Conservation (phyloP, 2,888 invertebrate genomes). For the Diarsia mendica region DNA sequence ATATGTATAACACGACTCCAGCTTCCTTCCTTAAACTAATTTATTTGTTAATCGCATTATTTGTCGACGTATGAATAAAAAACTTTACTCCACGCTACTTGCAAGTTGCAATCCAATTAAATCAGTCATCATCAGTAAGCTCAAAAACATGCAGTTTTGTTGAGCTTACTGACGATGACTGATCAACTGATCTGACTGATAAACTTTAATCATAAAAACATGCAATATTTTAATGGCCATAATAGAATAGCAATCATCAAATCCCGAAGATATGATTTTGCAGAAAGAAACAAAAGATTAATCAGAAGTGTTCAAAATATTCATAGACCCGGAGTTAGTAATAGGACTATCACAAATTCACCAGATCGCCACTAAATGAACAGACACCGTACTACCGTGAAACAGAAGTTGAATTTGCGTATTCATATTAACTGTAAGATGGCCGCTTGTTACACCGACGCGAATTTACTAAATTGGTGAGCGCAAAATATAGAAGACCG, state of each 20-base stretch:
- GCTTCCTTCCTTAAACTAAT: neutral
- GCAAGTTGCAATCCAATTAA: neutral
- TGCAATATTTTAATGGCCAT: neutral
- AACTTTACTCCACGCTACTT: no score
- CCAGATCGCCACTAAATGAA: slow-evolving; percentile 75
- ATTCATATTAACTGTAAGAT: slow-evolving; percentile 82
- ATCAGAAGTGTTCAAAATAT: slow-evolving; percentile 20
- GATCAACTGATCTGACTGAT: no score
- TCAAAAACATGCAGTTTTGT: no score
- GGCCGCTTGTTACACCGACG: slow-evolving; percentile 69
- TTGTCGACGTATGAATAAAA: neutral
- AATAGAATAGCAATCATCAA: neutral
- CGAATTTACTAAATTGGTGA: neutral
- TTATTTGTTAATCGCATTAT: neutral
- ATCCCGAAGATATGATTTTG: neutral
- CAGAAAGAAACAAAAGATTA: neutral
- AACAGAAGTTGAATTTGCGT: slow-evolving; percentile 82
- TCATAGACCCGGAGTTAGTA: slow-evolving; percentile 26
- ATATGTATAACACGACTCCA: no score
- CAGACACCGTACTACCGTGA: slow-evolving; percentile 71
- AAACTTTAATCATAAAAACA: neutral
- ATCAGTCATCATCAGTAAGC: neutral
- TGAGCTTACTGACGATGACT: no score
- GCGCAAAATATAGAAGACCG: neutral
- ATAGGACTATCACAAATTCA: slow-evolving; percentile 67